Percentiles rank a stretch among this genome's conserved stretches.
phyloP scores from a whole-genome alignment of 2,888 invertebrate genomes.

The Drosophila vallismaia region DNA sequence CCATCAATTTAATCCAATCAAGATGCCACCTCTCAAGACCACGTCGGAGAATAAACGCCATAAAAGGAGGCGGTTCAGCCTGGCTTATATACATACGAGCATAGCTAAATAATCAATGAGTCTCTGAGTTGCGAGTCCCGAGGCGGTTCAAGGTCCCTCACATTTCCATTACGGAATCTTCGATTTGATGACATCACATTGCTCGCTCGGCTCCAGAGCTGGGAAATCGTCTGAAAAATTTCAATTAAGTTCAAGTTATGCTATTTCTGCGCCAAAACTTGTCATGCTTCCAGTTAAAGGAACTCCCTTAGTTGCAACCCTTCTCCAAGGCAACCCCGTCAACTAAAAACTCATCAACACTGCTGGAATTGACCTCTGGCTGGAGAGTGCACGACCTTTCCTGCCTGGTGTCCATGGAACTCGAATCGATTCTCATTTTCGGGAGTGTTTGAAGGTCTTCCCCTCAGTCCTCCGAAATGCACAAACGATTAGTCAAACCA shows the following conservation, averaged over 20 bases:
- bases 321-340: slow-evolving; percentile 26
- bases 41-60: slow-evolving; percentile 12
- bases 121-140: slow-evolving; percentile 16
- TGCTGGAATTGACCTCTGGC: slow-evolving; percentile 65
- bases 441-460: slow-evolving; percentile 33
- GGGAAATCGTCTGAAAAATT: slow-evolving; percentile 26
- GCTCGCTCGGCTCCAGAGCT: not conserved
- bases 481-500: slow-evolving; percentile 5
- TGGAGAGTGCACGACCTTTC: slow-evolving; percentile 45
- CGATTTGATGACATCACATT: slow-evolving; percentile 37
- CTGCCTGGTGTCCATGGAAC: slow-evolving; percentile 50
- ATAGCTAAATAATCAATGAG: slow-evolving; percentile 12
- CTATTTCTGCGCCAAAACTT: not conserved
- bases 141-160: slow-evolving; percentile 16
- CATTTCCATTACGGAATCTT: slow-evolving; percentile 22
- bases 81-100: slow-evolving; percentile 25
- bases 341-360: slow-evolving; percentile 39
- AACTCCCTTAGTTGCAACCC: slow-evolving; percentile 2
- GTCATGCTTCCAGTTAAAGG: not conserved
- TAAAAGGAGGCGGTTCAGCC: slow-evolving; percentile 26
- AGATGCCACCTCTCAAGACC: slow-evolving; percentile 21
- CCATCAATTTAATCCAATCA: slow-evolving; percentile 44
- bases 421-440: slow-evolving; percentile 24
- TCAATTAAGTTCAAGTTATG: slow-evolving; percentile 20
- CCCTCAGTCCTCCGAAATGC: slow-evolving; percentile 7